phyloP scores from a whole-genome alignment of 2,113 vertebrate genomes.

The Gymnorhina tibicen region DNA sequence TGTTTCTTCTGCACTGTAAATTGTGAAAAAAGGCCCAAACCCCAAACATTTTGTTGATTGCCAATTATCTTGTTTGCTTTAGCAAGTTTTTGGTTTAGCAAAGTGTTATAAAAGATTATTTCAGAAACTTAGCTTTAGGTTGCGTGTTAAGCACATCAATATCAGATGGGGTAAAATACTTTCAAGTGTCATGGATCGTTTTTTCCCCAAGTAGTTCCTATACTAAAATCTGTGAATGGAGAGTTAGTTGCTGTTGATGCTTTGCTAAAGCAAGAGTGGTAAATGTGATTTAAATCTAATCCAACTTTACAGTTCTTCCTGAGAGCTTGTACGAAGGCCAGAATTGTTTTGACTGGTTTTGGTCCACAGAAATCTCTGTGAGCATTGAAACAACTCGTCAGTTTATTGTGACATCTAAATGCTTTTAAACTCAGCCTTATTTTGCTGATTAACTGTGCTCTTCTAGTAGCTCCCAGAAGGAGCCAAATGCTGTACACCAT shows the following conservation, averaged over 20 bases:
- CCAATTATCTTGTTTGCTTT: background rate
- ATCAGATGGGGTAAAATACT: background rate
- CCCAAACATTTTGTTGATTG: background rate
- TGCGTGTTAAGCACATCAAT: background rate
- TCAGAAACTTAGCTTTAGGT: background rate
- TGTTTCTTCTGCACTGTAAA: background rate
- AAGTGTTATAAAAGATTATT: background rate
- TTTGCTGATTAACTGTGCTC: background rate
- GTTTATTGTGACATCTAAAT: background rate
- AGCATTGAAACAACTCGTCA: rapidly evolving
- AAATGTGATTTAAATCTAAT: background rate
- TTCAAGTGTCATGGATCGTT: background rate
- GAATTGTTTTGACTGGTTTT: background rate
- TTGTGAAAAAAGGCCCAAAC: background rate
- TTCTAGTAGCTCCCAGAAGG: background rate
- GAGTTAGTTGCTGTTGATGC: background rate
- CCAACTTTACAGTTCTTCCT: background rate
- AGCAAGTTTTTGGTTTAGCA: background rate
- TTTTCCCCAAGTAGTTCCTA: background rate
- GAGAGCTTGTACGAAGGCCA: background rate
- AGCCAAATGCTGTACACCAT: background rate
- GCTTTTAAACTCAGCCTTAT: background rate
- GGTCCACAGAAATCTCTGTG: background rate
- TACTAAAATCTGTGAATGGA: background rate
- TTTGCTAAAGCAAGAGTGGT: background rate